Percentiles rank a stretch among this genome's conserved stretches.
Evolutionary conservation across 2,797 vertebrate species (phyloP).

Genomic region (Brachyrhaphis roseni): DNA sequence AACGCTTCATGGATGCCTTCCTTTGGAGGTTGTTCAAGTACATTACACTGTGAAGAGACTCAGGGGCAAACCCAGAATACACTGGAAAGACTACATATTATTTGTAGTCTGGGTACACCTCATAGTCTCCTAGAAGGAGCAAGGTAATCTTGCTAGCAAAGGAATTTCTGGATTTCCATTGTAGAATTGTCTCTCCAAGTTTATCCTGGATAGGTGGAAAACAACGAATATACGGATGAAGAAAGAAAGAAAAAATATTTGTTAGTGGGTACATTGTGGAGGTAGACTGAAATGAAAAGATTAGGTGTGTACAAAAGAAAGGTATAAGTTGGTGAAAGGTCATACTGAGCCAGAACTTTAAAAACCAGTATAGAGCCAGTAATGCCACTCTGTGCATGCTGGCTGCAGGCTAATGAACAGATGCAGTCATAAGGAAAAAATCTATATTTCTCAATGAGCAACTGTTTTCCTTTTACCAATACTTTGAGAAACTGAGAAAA

Average conservation of each 20-base stretch:
- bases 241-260: not conserved
- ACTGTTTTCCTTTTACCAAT: not conserved
- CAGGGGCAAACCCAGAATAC: not conserved
- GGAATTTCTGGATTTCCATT: not conserved
- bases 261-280: not conserved
- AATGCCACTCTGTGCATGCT: not conserved
- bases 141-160: not conserved
- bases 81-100: not conserved
- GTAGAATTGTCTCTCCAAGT: not conserved
- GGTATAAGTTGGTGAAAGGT: not conserved
- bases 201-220: not conserved
- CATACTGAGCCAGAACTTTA: not conserved
- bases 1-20: not conserved
- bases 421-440: slow-evolving; percentile 2
- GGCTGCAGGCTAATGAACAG: not conserved
- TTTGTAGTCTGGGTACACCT: not conserved
- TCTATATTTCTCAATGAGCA: not conserved
- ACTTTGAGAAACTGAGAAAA: slow-evolving; percentile 8
- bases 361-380: not conserved
- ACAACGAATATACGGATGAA: not conserved
- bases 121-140: not conserved
- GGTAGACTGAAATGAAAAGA: not conserved
- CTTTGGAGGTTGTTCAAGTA: not conserved
- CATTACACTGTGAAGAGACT: not conserved
- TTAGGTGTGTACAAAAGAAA: not conserved